phyloP scores from a whole-genome alignment of 2,888 invertebrate genomes.

The Schizaphis graminum region DNA sequence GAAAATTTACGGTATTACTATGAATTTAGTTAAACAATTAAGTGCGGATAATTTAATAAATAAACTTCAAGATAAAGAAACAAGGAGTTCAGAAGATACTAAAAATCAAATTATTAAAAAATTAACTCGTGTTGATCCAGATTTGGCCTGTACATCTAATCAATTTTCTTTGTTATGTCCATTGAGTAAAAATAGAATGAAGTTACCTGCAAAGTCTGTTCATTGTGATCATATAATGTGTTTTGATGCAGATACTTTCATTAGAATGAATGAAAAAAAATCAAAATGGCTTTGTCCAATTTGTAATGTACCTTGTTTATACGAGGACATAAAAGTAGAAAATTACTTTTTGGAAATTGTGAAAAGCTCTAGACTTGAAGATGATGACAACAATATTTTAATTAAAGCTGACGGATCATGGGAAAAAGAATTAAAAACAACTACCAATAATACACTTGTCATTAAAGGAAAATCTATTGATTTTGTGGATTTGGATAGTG shows the following conservation, averaged over 20 bases:
- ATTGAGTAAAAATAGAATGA: conserved; percentile 90
- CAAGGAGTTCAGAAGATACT: conserved; percentile 78
- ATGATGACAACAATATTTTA: no score
- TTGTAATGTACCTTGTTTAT: conserved; percentile 92
- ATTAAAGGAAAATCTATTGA: no score
- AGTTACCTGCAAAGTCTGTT: conserved; percentile 88
- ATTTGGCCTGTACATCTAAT: conserved; percentile 89
- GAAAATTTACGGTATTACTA: conserved; percentile 84
- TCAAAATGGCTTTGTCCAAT: conserved; percentile 99
- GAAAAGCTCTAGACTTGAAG: conserved; percentile 71
- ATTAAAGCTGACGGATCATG: no score
- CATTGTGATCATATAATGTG: conserved; percentile 98
- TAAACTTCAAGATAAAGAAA: no score
- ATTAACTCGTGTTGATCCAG: conserved; percentile 89
- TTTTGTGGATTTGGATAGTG: no score
- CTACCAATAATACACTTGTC: no score
- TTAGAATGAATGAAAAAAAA: conserved; percentile 98
- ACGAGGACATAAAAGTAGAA: conserved; percentile 93
- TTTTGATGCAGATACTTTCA: conserved; percentile 94
- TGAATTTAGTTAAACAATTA: conserved; percentile 81
- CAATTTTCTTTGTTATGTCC: conserved; percentile 96
- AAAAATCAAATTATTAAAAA: conserved; percentile 34
- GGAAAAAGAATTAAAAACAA: no score
- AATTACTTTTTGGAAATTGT: conserved; percentile 93
- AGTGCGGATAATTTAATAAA: no score